Evolutionary conservation across 2,888 invertebrate species (phyloP).

Genomic region (Drosophila quinaria): DNA sequence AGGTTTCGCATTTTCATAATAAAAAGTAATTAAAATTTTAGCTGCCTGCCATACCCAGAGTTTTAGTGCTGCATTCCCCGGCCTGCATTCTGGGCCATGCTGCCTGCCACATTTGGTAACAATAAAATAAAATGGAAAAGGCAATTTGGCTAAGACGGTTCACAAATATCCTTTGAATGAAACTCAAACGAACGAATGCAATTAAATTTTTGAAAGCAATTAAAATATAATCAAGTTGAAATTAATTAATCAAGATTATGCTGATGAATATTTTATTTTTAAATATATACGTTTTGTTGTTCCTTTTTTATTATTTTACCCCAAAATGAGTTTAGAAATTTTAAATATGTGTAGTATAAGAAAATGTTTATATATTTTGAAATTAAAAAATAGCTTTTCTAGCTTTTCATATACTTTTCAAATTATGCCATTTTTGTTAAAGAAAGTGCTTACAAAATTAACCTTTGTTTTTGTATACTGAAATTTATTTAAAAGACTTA

Average conservation of each 20-base stretch:
- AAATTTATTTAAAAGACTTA: too few species aligned
- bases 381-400: too few species aligned
- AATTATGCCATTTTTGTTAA: too few species aligned
- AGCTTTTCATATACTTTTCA: too few species aligned
- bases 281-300: neutral
- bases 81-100: constrained; percentile 20
- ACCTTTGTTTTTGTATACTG: too few species aligned
- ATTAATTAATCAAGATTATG: neutral
- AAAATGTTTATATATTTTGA: too few species aligned
- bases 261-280: neutral
- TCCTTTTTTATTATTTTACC: too few species aligned
- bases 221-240: constrained; percentile 3
- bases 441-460: too few species aligned
- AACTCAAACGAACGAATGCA: neutral
- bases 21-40: constrained; percentile 79
- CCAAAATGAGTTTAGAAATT: too few species aligned
- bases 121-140: constrained; percentile 18
- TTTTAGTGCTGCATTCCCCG: constrained; percentile 46
- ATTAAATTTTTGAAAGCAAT: constrained; percentile 7
- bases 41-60: constrained; percentile 48
- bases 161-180: constrained; percentile 11
- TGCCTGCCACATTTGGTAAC: constrained; percentile 24
- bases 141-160: constrained; percentile 11
- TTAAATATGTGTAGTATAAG: too few species aligned
- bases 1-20: constrained; percentile 56